These are phyloP conservation scores for Thera britannica DNA, from an alignment of 2,888 invertebrate genomes.

Conservation along the genomic window DNA sequence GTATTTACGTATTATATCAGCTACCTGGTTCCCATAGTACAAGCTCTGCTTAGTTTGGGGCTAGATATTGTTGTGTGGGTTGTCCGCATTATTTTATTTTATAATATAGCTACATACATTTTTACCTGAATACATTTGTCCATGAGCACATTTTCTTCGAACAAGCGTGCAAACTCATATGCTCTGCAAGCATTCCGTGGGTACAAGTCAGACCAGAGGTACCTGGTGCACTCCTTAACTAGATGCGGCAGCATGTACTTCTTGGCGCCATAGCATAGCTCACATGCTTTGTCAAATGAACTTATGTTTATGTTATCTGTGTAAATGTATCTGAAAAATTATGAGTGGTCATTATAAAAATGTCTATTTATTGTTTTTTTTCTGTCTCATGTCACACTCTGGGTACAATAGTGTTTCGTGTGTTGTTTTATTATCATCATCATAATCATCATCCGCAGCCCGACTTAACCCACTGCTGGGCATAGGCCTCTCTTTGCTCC, in stretches of 20 bases:
- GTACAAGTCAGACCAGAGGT: constrained; percentile 91
- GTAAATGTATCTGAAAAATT: constrained; percentile 88
- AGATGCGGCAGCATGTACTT: constrained; percentile 94
- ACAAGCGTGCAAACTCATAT: constrained; percentile 93
- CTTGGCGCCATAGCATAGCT: constrained; percentile 94
- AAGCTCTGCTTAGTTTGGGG: too few species aligned
- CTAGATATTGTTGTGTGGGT: too few species aligned
- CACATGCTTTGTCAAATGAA: constrained; percentile 94
- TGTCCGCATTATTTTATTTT: too few species aligned
- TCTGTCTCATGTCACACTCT: background rate
- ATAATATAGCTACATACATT: too few species aligned
- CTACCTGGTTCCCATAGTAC: too few species aligned
- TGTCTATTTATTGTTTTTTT: background rate
- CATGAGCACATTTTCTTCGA: constrained; percentile 92
- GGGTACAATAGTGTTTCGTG: background rate
- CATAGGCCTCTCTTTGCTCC: too few species aligned
- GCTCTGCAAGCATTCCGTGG: constrained; percentile 93
- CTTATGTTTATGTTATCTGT: constrained; percentile 91
- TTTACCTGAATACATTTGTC: constrained; percentile 90
- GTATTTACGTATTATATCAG: too few species aligned
- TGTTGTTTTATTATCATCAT: too few species aligned
- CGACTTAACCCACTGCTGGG: too few species aligned
- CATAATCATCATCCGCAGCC: too few species aligned
- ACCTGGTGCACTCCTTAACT: constrained; percentile 92
- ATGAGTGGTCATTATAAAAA: background rate